phyloP scores from a whole-genome alignment of 2,888 invertebrate genomes.

The Terebella lapidaria region DNA sequence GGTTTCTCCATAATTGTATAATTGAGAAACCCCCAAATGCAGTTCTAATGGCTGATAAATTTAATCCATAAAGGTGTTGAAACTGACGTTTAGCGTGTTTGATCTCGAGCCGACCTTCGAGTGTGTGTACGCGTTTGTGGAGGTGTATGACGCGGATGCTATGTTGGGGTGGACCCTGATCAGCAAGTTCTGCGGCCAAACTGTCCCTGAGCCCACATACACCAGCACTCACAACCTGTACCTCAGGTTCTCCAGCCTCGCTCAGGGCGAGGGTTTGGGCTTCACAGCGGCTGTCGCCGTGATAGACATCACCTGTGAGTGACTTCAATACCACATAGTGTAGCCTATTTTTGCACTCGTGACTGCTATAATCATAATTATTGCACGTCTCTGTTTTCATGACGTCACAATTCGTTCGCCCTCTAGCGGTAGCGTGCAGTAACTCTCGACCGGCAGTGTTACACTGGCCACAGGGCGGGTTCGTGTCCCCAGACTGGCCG shows the following conservation, averaged over 20 bases:
- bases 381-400: not conserved
- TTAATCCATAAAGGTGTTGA: no score
- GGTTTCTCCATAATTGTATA: no score
- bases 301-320: not conserved
- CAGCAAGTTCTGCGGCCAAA: not conserved
- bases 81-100: not conserved
- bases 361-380: not conserved
- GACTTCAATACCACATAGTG: not conserved
- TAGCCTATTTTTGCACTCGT: no score
- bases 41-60: no score
- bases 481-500: constrained; percentile 1
- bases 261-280: not conserved
- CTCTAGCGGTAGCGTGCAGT: not conserved
- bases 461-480: not conserved
- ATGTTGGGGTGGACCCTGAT: not conserved
- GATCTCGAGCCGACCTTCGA: not conserved
- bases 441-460: not conserved
- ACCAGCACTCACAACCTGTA: not conserved
- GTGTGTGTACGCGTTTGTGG: not conserved
- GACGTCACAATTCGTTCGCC: not conserved
- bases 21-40: no score
- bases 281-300: not conserved
- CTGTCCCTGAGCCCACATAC: not conserved
- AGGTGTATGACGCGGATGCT: not conserved
- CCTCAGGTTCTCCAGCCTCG: not conserved